Base-by-base conservation (phyloP, 2,113 vertebrate genomes). In the Muntiacus reevesi region DNA sequence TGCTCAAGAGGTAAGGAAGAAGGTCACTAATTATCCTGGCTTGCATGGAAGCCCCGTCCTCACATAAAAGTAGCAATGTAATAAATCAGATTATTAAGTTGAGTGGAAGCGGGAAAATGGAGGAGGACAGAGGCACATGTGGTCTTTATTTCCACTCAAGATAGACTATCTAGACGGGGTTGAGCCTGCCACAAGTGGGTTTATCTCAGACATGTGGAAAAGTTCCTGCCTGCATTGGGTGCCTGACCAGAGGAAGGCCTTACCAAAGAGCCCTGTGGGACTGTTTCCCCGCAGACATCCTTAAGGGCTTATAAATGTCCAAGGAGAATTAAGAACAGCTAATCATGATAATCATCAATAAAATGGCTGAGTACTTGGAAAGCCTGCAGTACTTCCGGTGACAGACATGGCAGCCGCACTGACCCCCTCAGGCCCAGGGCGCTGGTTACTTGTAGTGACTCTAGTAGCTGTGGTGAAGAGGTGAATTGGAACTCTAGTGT, bases 41-140 rank as follows among this genome's bases (percentile, higher is more conserved):
- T 23, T 79, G 23, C 25, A 93, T 17, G 21, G 62, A 12, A 47
- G n/a, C 10, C 25, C 14, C 23, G 19, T 89, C 76, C 30, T 19
- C 16, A 47, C 16, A 55, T 54, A 50, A 96, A 94, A 97, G 95
- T 81, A 67, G 94, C 96, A 97, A 93, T 74, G 7, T 30, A 92
- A 50, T 97, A 97, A 97, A 96, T 91, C 64, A 93, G 33, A 30
- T 54, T 79, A 64, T 89, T 62, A 97, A 93, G 2, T n/a, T 16
- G 2, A 27, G 13, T 28, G 28, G 17, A 85, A 67, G 12, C 79
- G 9, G 30, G 10, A 55, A 50, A 36, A 36, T 43, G 23, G 8
- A 57, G 27, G 7, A 8, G 16, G 36, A 11, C 25, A 87, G 52
- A 40, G 50, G 28, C 67, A 62, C 91, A 94, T 78, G 36, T 96